Evolutionary conservation across 2,797 vertebrate genomes (phyloP), one percentile per base, ranked within the genome.

Genomic region (Typhlichthys subterraneus): DNA sequence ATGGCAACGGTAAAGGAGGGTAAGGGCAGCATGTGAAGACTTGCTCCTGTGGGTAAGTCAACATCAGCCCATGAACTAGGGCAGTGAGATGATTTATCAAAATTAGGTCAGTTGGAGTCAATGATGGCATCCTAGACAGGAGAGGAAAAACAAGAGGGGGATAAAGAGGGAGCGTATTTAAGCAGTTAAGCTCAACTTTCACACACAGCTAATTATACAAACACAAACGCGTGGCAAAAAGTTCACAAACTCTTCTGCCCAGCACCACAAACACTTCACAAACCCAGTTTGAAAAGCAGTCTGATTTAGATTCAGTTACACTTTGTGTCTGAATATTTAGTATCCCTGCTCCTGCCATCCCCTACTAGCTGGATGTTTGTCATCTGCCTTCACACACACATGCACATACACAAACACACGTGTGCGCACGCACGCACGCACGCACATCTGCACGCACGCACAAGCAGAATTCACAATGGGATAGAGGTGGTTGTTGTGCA

Each of bases 91-190:
- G 87, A 89, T 88, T 84, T 87, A 81, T 78, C 88, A 85, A 90
- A 91, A 91, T 89, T 88, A 91, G 88, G 88, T 90, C 87, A 89
- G 75, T 82, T 72, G 84, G 81, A 87, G 86, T 91, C 84, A 87
- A 83, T 80, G 76, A 71, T 87, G 80, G 82, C 82, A 79, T 86
- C 69, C 74, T 79, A 74, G 76, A 80, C 68, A 67, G 72, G 61
- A 77, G 77, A 45, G 60, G 66, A 77, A 67, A 52, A 74, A 69
- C 53, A 59, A 61, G 31, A 47, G 49, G 10, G 49, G 53, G 50
- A 47, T 45, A 23, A 14, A 45, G 33, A 42, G 11, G 45, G 2
- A 42, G 10, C 15, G 29, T 29, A 29, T 29, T 29, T 29, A 29
- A 29, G 23, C 23, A 29, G 23, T 29, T 29, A 29, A 4, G 23